These are phyloP conservation scores for Tapirus terrestris DNA, from an alignment of 2,113 vertebrate species.

Conservation along the genomic window DNA sequence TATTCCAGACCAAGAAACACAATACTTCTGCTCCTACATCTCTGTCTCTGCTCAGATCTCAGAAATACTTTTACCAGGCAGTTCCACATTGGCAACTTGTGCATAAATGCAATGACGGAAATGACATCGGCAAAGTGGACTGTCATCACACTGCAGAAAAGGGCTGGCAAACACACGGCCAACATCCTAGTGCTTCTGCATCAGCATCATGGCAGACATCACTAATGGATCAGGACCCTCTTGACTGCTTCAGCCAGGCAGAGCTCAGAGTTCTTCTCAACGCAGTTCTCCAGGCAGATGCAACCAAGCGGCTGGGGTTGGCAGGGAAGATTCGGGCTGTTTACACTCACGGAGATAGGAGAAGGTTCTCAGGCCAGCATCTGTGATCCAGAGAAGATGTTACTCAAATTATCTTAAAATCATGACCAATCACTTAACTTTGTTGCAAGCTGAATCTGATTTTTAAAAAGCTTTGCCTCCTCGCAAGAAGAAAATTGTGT, in stretches of 20 bases:
- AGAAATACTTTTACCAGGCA: background rate
- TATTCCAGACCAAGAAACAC: background rate
- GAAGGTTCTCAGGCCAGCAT: background rate
- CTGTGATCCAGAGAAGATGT: background rate
- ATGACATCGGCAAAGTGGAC: background rate
- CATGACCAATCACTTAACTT: background rate
- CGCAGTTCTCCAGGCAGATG: background rate
- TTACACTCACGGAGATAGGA: background rate
- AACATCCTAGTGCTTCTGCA: rapidly evolving
- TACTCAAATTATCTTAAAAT: constrained; percentile 28
- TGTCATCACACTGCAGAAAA: background rate
- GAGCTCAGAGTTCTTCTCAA: background rate
- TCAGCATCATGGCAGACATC: background rate
- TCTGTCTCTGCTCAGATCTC: background rate
- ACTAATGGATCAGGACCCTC: background rate
- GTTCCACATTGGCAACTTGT: background rate
- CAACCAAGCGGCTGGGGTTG: background rate
- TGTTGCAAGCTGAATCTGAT: background rate
- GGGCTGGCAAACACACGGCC: background rate
- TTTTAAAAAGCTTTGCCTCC: background rate
- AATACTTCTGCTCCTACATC: background rate
- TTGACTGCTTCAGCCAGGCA: background rate
- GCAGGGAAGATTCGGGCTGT: background rate
- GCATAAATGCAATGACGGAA: background rate
- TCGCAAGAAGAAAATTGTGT: background rate